Evolutionary conservation across 2,113 vertebrate genomes (phyloP).

Genomic region (Otocyon megalotis): DNA sequence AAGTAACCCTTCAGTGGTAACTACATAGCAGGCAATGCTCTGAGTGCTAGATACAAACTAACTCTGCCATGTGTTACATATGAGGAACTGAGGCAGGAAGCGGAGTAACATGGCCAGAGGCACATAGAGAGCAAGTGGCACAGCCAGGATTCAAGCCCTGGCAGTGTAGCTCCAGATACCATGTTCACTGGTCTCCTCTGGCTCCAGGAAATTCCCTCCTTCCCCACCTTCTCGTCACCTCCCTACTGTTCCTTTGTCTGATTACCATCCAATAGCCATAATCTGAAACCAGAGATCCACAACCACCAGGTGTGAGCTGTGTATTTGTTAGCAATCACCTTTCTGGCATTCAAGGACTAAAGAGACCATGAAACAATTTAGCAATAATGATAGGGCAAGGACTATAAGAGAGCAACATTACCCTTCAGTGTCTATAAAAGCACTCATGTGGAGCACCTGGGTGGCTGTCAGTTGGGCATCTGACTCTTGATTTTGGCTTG

Average conservation of each 20-base stretch:
- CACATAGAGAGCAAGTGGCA: neutral
- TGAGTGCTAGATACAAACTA: neutral
- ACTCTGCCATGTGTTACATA: neutral
- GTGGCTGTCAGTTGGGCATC: neutral
- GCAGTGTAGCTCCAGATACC: neutral
- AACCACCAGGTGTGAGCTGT: rapidly evolving
- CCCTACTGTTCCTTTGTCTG: rapidly evolving
- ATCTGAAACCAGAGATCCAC: neutral
- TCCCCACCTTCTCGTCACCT: neutral
- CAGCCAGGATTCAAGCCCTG: neutral
- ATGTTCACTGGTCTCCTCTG: too few species aligned
- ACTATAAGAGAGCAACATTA: neutral
- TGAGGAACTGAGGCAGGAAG: neutral
- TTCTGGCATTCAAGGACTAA: neutral
- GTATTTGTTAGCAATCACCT: neutral
- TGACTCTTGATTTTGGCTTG: neutral
- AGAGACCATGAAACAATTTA: neutral
- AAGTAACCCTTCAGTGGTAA: neutral
- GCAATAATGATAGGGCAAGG: neutral
- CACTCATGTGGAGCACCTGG: neutral
- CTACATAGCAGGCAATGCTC: neutral
- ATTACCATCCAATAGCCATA: neutral
- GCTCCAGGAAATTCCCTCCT: neutral
- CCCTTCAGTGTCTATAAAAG: neutral
- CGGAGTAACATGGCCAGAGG: neutral